These are phyloP conservation scores for Gryon sp. DNA, from an alignment of 1,140 invertebrate genomes.

Conservation along the genomic window DNA sequence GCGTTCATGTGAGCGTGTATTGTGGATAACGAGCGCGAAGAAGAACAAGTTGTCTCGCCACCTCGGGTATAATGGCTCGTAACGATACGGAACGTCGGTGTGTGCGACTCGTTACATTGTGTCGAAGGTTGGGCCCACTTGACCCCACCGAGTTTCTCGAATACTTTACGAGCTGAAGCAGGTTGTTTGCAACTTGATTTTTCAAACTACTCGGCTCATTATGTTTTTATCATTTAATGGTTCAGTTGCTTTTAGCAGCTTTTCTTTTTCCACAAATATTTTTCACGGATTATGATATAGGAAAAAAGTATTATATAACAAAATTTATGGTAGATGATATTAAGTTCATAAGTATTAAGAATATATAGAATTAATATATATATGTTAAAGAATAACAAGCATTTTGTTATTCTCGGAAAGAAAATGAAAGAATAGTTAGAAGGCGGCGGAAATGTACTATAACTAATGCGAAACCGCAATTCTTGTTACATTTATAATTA, in stretches of 20 bases:
- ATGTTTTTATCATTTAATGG: constrained; percentile 34
- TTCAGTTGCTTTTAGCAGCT: neutral
- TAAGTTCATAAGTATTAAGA: too few species aligned
- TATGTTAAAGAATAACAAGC: too few species aligned
- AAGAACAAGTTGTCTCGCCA: constrained; percentile 63
- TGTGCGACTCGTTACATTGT: constrained; percentile 60
- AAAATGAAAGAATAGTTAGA: too few species aligned
- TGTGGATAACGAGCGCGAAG: constrained; percentile 64
- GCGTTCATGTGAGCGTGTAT: constrained; percentile 45
- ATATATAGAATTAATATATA: too few species aligned
- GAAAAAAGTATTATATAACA: too few species aligned
- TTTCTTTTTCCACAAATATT: too few species aligned
- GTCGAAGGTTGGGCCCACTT: constrained; percentile 53
- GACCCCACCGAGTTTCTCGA: constrained; percentile 38
- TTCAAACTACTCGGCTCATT: constrained; percentile 38
- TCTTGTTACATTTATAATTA: too few species aligned
- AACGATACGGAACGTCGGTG: constrained; percentile 45
- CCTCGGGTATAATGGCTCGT: constrained; percentile 59
- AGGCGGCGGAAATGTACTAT: too few species aligned
- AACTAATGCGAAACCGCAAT: too few species aligned
- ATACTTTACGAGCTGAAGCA: constrained; percentile 34
- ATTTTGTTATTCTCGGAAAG: too few species aligned
- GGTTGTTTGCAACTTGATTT: constrained; percentile 38
- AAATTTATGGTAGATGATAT: too few species aligned
- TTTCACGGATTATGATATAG: too few species aligned